A percentile compares a stretch with the other conserved stretches of the same genome.
phyloP scores from a whole-genome alignment of 2,797 vertebrate species.

The Coregonus ussuriensis region DNA sequence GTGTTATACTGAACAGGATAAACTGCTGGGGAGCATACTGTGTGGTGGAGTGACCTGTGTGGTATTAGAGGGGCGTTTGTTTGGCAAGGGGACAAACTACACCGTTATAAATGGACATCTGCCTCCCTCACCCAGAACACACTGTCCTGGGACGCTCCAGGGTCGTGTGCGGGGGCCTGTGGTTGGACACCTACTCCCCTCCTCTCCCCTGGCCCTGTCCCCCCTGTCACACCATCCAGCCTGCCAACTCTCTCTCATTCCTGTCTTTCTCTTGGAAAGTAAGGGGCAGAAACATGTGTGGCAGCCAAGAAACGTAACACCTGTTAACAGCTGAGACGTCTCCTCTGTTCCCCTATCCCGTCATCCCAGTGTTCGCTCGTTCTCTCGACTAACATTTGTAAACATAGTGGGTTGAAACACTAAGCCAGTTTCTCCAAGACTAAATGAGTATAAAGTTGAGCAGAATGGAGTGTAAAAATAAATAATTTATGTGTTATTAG shows the following conservation, averaged over 20 bases:
- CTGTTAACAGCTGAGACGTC: slow-evolving; percentile 31
- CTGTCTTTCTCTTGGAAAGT: slow-evolving; percentile 57
- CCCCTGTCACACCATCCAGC: slow-evolving; percentile 40
- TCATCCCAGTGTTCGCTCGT: not conserved
- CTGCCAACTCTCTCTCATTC: slow-evolving; percentile 38
- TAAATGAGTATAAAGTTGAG: too few relatives aligned
- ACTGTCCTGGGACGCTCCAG: slow-evolving; percentile 52
- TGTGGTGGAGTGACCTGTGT: slow-evolving; percentile 27
- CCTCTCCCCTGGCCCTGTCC: slow-evolving; percentile 9
- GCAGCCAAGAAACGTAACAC: slow-evolving; percentile 54
- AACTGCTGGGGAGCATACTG: not conserved
- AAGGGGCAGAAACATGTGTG: slow-evolving; percentile 53
- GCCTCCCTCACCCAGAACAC: slow-evolving; percentile 66
- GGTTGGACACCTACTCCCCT: slow-evolving; percentile 55
- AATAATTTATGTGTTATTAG: too few relatives aligned
- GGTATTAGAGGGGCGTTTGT: slow-evolving; percentile 36
- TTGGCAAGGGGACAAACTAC: slow-evolving; percentile 56
- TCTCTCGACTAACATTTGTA: not conserved
- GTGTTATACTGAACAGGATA: slow-evolving; percentile 4
- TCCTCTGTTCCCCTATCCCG: not conserved
- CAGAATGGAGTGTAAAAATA: too few relatives aligned
- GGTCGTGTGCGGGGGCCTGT: slow-evolving; percentile 46
- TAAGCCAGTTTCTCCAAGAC: not conserved
- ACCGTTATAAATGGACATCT: slow-evolving; percentile 51
- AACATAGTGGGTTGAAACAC: not conserved